Conservation (phyloP, 30 jellyfish, hydroid and myxozoan species). For the Cassiopea xamachana region DNA sequence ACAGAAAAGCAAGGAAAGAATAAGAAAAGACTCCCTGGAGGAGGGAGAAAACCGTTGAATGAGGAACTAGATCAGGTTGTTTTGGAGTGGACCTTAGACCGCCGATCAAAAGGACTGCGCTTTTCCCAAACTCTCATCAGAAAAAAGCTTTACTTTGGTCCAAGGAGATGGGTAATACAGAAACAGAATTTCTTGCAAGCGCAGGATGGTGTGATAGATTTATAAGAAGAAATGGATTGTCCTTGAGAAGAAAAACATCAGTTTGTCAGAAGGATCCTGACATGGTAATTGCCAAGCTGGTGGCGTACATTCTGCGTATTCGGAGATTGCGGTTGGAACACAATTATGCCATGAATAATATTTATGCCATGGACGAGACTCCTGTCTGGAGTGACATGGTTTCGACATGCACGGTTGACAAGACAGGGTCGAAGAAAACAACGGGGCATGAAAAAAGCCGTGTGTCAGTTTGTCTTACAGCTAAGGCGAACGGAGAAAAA, state of each 20-base stretch:
- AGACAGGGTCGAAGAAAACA: conserved; percentile 18
- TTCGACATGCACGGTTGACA: conserved; percentile 29
- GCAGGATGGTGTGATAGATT: conserved; percentile 15
- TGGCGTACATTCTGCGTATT: conserved; percentile 1
- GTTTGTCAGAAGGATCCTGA: conserved; percentile 8
- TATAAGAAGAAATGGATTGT: conserved; percentile 34
- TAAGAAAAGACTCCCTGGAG: conserved; percentile 13
- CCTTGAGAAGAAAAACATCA: conserved; percentile 4
- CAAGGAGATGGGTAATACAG: neutral
- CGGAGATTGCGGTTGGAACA: neutral
- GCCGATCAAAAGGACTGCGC: neutral
- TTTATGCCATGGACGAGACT: conserved; percentile 59
- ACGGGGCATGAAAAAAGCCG: conserved; percentile 47
- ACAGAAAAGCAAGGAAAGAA: neutral
- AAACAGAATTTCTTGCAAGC: neutral
- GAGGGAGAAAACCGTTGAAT: neutral
- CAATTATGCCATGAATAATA: conserved; percentile 4
- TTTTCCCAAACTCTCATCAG: neutral
- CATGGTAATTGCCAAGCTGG: conserved; percentile 4
- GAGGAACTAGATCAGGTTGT: neutral
- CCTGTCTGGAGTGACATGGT: conserved; percentile 48
- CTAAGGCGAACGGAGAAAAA: conserved; percentile 61
- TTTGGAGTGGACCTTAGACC: conserved; percentile 9
- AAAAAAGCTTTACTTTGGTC: neutral
- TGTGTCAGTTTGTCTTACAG: conserved; percentile 37